Conservation (phyloP, 2,888 invertebrate species). For the Stenodera caucasica region DNA sequence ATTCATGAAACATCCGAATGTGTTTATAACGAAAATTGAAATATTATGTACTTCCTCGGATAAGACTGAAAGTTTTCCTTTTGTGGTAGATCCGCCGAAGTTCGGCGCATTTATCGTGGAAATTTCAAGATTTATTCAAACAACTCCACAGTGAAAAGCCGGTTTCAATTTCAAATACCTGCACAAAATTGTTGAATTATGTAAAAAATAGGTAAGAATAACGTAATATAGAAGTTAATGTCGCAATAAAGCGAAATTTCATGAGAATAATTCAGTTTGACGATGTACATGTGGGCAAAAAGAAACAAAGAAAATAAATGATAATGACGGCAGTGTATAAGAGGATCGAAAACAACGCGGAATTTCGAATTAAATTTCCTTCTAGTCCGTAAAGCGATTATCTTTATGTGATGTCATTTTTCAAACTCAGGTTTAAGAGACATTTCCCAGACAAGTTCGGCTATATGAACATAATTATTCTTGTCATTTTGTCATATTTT, state of each 20-base stretch:
- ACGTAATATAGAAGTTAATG: slow-evolving; percentile 26
- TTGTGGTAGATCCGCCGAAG: too few relatives aligned
- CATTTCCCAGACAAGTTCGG: slow-evolving; percentile 40
- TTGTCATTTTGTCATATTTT: slow-evolving; percentile 36
- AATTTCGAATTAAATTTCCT: slow-evolving; percentile 43
- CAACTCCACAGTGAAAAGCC: neutral
- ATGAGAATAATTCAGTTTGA: slow-evolving; percentile 20
- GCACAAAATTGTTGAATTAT: slow-evolving; percentile 18
- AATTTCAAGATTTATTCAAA: neutral
- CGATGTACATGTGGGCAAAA: neutral
- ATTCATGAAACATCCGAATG: slow-evolving; percentile 34
- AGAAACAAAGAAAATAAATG: slow-evolving; percentile 26
- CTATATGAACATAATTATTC: slow-evolving; percentile 44
- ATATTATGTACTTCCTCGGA: slow-evolving; percentile 19
- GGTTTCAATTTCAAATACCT: slow-evolving; percentile 17
- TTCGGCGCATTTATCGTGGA: neutral
- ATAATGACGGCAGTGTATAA: slow-evolving; percentile 23
- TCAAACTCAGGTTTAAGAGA: slow-evolving; percentile 42
- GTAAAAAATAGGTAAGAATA: slow-evolving; percentile 24
- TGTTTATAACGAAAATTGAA: slow-evolving; percentile 25
- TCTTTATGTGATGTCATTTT: slow-evolving; percentile 42
- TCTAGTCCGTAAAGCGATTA: slow-evolving; percentile 41
- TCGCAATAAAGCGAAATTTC: slow-evolving; percentile 26
- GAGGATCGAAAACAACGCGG: slow-evolving; percentile 35
- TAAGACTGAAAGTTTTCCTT: too few relatives aligned